These are phyloP conservation scores for Sternotherus odoratus DNA, from an alignment of 2,797 vertebrate genomes.

Conservation along the genomic window DNA sequence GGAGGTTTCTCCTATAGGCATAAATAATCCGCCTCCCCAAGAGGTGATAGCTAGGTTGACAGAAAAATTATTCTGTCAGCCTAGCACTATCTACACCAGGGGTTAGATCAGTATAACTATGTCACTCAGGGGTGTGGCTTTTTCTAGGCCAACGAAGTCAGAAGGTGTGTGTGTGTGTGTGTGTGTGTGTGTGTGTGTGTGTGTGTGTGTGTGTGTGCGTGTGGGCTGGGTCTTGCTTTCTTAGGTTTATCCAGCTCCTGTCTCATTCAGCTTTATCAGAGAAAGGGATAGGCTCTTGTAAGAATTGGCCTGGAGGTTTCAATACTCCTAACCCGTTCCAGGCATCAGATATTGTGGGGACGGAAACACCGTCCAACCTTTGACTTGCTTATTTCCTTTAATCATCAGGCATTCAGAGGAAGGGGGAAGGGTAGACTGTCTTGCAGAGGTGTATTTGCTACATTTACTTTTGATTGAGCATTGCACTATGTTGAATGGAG, in stretches of 20 bases:
- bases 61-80: background rate
- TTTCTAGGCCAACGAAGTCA: background rate
- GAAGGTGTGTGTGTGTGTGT: too few species aligned
- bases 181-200: too few species aligned
- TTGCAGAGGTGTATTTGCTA: conserved; percentile 43
- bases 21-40: background rate
- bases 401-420: background rate
- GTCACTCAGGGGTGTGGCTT: background rate
- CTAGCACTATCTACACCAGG: background rate
- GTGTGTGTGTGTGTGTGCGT: too few species aligned
- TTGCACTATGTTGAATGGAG: conserved; percentile 64
- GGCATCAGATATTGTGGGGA: background rate
- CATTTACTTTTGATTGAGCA: conserved; percentile 58
- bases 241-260: background rate
- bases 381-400: background rate
- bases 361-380: too few species aligned
- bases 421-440: background rate
- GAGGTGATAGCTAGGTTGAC: background rate
- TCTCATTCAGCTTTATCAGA: background rate
- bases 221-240: background rate
- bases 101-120: background rate
- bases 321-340: background rate
- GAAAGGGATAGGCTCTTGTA: background rate
- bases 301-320: background rate
- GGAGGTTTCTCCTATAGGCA: background rate